Percentiles rank a stretch among this genome's conserved stretches.
phyloP scores from a whole-genome alignment of 1,140 invertebrate species.

The Monochamus saltuarius region DNA sequence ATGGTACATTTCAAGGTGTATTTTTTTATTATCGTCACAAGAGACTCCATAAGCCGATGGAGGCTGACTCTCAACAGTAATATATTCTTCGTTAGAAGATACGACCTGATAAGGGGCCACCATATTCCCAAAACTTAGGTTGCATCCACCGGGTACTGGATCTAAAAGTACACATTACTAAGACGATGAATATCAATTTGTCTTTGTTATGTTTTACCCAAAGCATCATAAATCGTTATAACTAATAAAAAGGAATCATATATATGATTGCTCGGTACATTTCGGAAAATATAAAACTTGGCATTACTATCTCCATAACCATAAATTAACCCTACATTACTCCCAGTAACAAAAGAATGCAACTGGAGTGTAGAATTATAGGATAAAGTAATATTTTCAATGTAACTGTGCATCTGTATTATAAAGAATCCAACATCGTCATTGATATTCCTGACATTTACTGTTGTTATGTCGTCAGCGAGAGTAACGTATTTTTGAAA shows the following conservation, averaged over 20 bases:
- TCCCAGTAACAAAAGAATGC: slow-evolving; percentile 53
- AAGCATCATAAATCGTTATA: slow-evolving; percentile 56
- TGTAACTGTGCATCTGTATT: slow-evolving; percentile 66
- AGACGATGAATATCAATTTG: neutral
- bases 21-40: slow-evolving; percentile 48
- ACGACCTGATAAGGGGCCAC: slow-evolving; percentile 66
- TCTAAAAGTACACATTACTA: slow-evolving; percentile 53
- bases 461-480: slow-evolving; percentile 27
- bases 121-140: slow-evolving; percentile 66
- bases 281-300: slow-evolving; percentile 40
- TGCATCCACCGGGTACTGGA: slow-evolving; percentile 77
- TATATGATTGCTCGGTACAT: slow-evolving; percentile 47
- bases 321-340: slow-evolving; percentile 65
- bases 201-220: slow-evolving; percentile 53
- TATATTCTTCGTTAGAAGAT: slow-evolving; percentile 53
- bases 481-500: slow-evolving; percentile 15
- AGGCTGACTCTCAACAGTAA: slow-evolving; percentile 62
- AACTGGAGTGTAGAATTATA: slow-evolving; percentile 46
- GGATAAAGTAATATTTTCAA: slow-evolving; percentile 62
- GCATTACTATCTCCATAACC: slow-evolving; percentile 26
- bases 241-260: slow-evolving; percentile 50
- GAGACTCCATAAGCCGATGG: slow-evolving; percentile 50
- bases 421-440: slow-evolving; percentile 60
- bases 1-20: slow-evolving; percentile 63
- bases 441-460: slow-evolving; percentile 57